These are phyloP conservation scores for Axinella damicornis DNA, from an alignment of 37 sponge, comb jelly and placozoan genomes.

Conservation along the genomic window DNA sequence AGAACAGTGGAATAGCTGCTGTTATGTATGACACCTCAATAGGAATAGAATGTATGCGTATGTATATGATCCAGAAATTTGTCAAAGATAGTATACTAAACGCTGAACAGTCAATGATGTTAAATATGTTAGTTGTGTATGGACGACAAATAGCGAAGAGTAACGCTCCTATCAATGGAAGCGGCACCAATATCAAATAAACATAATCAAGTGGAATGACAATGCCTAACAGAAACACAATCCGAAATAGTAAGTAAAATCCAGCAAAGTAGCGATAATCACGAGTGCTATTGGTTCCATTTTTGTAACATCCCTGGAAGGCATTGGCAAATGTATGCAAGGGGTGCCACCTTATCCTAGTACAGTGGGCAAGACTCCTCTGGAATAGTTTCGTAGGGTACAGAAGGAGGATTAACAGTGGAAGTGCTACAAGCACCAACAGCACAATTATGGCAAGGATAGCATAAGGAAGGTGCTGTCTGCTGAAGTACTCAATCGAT, in stretches of 20 bases:
- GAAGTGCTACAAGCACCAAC: background rate
- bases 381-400: conserved; percentile 29
- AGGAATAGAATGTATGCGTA: no score
- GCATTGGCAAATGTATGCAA: conserved; percentile 25
- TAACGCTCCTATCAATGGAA: no score
- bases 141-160: no score
- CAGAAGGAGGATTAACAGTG: conserved; percentile 15
- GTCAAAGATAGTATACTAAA: no score
- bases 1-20: no score
- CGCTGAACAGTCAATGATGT: no score
- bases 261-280: conserved; percentile 50
- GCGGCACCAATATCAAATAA: no score
- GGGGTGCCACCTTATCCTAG: conserved; percentile 26
- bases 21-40: no score
- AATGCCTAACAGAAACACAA: background rate
- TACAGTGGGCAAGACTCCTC: background rate
- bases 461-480: conserved; percentile 11
- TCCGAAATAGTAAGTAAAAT: conserved; percentile 7
- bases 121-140: no score
- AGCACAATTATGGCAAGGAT: conserved; percentile 7
- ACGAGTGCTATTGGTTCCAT: conserved; percentile 38
- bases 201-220: no score
- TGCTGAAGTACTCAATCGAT: conserved; percentile 7
- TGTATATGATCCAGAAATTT: no score
- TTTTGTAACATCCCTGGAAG: conserved; percentile 47